Evolutionary conservation across 2,888 invertebrate genomes (phyloP), one percentile per base, ranked within the genome.

Genomic region (Ditylenchus weischeri): DNA sequence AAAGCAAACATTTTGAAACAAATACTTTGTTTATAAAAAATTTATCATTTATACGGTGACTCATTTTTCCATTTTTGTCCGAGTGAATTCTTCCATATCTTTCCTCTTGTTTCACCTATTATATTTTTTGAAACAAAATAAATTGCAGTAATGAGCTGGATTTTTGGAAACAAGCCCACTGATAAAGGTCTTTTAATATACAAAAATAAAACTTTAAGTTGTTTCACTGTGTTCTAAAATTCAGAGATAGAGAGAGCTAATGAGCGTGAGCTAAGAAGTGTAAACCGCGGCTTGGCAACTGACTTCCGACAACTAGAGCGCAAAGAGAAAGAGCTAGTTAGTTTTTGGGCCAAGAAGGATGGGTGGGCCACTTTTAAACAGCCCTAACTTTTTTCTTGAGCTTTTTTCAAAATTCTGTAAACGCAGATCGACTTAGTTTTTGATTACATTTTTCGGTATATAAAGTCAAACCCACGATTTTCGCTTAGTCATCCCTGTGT

Each of bases 251-350:
- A 92, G 84, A 87, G 90, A 62, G 88, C 90, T 83, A 91, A 90
- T 87, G 92, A 93, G 79, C 87, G 89, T 68, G 88, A 89, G 61
- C 84, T 93, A 29, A 87, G 90, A 11, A 90, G 89, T 85, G 91
- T 90, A 15, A 88, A 89, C 11, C 86, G 93, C 74, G 92, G 92
- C 76, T 87, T 93, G 74, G 91, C 91, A 72, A 86, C 91, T 72
- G 93, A 93, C 82, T 88, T 90, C 75, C 86, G 88, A 64, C 88
- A 90, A 72, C 84, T 93, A 76, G 93, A 93, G 83, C 87, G 89
- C 75, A 91, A 93, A 84, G 93, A 93, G 83, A 91, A 92, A 76
- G 91, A 92, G 86, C 84, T 93, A 84, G 91, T 90, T 54, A 62
- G 66, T 66, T 10, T 54, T 23, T 54, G n/a, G n/a, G n/a, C n/a